Base-by-base conservation (phyloP, 2,888 invertebrate species). In the Brenthis ino region DNA sequence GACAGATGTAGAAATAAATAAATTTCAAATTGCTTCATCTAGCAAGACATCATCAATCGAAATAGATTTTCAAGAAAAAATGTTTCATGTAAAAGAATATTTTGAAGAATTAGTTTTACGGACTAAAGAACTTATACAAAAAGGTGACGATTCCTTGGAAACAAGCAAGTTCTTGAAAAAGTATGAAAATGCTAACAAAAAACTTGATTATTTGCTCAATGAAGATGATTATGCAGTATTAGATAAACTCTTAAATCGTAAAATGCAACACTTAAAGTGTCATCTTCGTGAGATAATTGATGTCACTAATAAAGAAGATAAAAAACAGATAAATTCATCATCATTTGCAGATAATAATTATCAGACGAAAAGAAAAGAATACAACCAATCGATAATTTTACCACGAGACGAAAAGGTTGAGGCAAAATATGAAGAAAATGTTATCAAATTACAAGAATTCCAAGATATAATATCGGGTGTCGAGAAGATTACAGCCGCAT, bases 391-490 rank as follows among this genome's bases (percentile, higher is more conserved):
- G 28, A 28, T 5, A 0, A 28, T 28, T 47, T 54, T 71, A 58
- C 6, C 47, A 58, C 20, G 47, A 24, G 8, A 48, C 24, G 58
- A 28, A 24, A 48, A 48, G 28, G 4, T 28, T 11, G 56, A 56
- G 11, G 33, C 13, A 11, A 0, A 24, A 14, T n/a, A 6, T 48
- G 48, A 48, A 28, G 24, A 28, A 48, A 48, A 5, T 58, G 11
- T 24, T 12, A 28, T 28, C 6, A 48, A 58, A 28, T 16, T 81
- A 47, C 47, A 72, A 47, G 64, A 76, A 54, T 72, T 85, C 1
- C 77, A 77, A 61, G 72, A 66, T n/a, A 77, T 82, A 28, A 75
- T 83, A 5, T 69, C 72, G 14, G 76, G 78, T 47, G 77, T 85
- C 3, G 75, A 78, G 47, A 68, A 77, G 58, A 72, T 80, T 33